Conservation (phyloP, 2,888 invertebrate species). For the Tribolium freemani region DNA sequence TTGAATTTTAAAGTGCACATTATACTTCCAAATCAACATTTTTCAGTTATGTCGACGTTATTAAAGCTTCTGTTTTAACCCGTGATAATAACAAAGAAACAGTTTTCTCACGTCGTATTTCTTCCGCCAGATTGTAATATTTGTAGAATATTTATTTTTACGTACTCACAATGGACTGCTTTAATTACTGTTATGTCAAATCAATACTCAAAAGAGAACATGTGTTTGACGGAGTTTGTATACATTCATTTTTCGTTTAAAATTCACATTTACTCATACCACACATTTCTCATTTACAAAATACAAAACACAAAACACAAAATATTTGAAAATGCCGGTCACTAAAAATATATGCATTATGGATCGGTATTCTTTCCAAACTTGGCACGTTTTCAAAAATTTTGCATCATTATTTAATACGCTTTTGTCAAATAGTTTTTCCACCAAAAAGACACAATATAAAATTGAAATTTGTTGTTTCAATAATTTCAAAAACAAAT, state of each 20-base stretch:
- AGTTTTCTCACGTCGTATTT: conserved; percentile 12
- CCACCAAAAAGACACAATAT: too few relatives aligned
- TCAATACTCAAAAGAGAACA: conserved; percentile 1
- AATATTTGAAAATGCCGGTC: too few relatives aligned
- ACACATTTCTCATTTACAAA: too few relatives aligned
- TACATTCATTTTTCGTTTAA: neutral
- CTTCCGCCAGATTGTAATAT: conserved; percentile 3
- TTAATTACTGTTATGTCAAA: neutral
- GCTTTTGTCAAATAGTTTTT: neutral
- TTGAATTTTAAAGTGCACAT: conserved; percentile 44
- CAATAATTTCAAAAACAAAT: neutral
- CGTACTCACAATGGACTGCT: neutral
- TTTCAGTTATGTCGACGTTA: conserved; percentile 40
- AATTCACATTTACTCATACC: too few relatives aligned
- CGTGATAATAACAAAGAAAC: conserved; percentile 23
- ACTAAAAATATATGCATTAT: neutral
- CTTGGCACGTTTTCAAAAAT: neutral
- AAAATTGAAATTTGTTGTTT: too few relatives aligned
- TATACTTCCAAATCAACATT: conserved; percentile 43
- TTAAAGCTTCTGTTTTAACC: conserved; percentile 25
- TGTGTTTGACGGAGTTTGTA: neutral
- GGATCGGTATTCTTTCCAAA: neutral
- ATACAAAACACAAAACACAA: too few relatives aligned
- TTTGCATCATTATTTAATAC: neutral
- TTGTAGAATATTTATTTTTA: neutral